phyloP scores from a whole-genome alignment of 2,888 invertebrate species.

The Lordiphosa fenestrarum region DNA sequence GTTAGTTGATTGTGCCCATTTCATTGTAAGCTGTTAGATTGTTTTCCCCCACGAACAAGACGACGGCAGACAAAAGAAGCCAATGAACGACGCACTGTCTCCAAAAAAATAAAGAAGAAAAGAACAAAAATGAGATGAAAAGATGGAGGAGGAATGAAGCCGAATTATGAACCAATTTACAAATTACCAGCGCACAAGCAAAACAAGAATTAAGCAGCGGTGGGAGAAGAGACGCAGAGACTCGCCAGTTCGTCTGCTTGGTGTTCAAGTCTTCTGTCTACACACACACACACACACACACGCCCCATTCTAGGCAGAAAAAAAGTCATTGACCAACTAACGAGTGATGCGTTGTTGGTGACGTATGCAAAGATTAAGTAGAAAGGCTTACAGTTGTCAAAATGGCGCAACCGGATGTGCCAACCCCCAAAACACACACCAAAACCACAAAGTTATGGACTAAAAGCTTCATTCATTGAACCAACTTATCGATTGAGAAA shows the following conservation, averaged over 20 bases:
- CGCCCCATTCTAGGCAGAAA: conserved; percentile 45
- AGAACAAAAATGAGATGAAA: conserved; percentile 17
- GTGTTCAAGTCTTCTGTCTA: conserved; percentile 10
- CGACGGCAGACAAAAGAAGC: conserved; percentile 60
- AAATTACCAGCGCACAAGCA: conserved; percentile 61
- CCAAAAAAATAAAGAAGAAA: conserved; percentile 34
- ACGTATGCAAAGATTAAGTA: background rate
- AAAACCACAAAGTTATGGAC: too few species aligned
- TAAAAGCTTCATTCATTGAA: too few species aligned
- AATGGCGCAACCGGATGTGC: too few species aligned
- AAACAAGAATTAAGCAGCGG: conserved; percentile 20
- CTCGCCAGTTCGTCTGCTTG: conserved; percentile 19
- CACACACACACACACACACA: conserved; percentile 13
- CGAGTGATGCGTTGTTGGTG: conserved; percentile 28
- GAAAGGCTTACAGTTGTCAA: too few species aligned
- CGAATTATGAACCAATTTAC: conserved; percentile 76
- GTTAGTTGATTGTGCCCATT: conserved; percentile 75
- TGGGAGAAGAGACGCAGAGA: conserved; percentile 9
- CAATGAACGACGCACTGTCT: conserved; percentile 73
- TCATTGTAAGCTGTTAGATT: conserved; percentile 68
- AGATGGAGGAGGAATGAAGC: conserved; percentile 37
- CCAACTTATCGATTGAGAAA: too few species aligned
- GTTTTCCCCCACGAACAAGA: conserved; percentile 60
- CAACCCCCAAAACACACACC: too few species aligned
- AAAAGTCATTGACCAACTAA: conserved; percentile 72